phyloP scores from a whole-genome alignment of 2,888 invertebrate genomes.

The Drosophila lutescens region DNA sequence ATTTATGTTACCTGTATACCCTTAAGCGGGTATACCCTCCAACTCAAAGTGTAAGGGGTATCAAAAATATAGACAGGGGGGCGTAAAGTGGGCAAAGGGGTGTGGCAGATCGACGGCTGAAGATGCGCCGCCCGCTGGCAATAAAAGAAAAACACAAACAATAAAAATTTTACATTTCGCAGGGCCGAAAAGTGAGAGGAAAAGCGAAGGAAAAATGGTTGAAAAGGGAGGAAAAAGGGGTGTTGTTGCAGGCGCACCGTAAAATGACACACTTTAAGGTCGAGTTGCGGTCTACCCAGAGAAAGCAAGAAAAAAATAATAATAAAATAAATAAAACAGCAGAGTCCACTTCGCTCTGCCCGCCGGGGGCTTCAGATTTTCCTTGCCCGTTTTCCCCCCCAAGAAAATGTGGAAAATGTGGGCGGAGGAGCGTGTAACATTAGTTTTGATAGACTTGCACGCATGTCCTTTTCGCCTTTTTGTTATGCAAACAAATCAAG shows the following conservation, averaged over 20 bases:
- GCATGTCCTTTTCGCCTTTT: conserved; percentile 49
- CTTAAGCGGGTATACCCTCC: background rate
- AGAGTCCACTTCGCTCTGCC: conserved; percentile 20
- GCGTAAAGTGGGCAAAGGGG: conserved; percentile 4
- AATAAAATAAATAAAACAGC: conserved; percentile 34
- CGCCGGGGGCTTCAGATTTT: conserved; percentile 18
- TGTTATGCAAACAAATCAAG: conserved; percentile 66
- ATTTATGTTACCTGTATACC: too few species aligned
- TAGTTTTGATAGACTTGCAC: conserved; percentile 75
- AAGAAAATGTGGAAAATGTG: conserved; percentile 7
- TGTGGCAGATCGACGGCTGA: conserved; percentile 33
- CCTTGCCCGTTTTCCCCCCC: background rate
- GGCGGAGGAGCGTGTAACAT: conserved; percentile 32
- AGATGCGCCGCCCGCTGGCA: conserved; percentile 73
- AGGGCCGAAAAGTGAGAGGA: conserved; percentile 45
- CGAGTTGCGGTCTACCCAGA: conserved; percentile 56
- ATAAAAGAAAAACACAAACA: conserved; percentile 73
- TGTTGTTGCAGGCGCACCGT: conserved; percentile 7
- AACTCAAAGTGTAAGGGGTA: background rate
- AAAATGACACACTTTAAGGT: conserved; percentile 71
- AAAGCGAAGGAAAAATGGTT: conserved; percentile 31
- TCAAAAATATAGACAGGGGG: background rate
- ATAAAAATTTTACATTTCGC: conserved; percentile 76
- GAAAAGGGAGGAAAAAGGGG: background rate
- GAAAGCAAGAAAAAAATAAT: conserved; percentile 40